Evolutionary conservation across 2,113 vertebrate species (phyloP), one percentile per base, ranked within the genome.

Genomic region (Odobenus rosmarus): DNA sequence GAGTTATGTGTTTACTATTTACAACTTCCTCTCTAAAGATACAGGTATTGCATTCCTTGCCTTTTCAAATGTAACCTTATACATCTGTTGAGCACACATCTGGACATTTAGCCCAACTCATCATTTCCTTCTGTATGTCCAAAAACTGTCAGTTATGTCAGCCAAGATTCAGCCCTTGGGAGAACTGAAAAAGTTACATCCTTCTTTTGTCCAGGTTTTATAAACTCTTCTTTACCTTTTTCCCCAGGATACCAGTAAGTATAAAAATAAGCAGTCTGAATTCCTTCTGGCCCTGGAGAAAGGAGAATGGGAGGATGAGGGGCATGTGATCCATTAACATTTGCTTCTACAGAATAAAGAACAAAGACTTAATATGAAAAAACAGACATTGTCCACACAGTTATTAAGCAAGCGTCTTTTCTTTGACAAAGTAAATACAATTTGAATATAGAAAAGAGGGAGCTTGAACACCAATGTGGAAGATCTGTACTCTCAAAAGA

Each of bases 71-170:
- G 97, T 98, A 99, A 98, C 96, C 97, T 98, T 98, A 98, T 95
- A 98, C 99, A 99, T 99, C 98, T 99, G 99, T 98, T 97, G 95
- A 97, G 98, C 90, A 98, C 98, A 98, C 99, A 99, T 99, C 99
- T 99, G 99, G 99, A 99, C 98, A 98, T 98, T 99, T 98, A 99
- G 99, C 98, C 98, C 97, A 98, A 98, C 98, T 99, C 99, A 99
- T 99, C 98, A 98, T 99, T 99, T 99, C 99, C 99, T 99, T 98
- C 97, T 77, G 97, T 97, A 98, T 98, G 98, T 98, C 98, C 98
- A 98, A 98, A 98, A 98, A 98, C 99, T 99, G 99, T 99, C 98
- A 98, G 98, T 99, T 98, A 98, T 99, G 99, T 99, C 98, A 99
- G 98, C 98, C 95, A 97, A 98, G 95, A 98, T 97, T 97, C 72